Percentiles rank a stretch among this genome's conserved stretches.
Evolutionary conservation across 2,797 vertebrate genomes (phyloP).

Genomic region (Acanthurus leucopareius): DNA sequence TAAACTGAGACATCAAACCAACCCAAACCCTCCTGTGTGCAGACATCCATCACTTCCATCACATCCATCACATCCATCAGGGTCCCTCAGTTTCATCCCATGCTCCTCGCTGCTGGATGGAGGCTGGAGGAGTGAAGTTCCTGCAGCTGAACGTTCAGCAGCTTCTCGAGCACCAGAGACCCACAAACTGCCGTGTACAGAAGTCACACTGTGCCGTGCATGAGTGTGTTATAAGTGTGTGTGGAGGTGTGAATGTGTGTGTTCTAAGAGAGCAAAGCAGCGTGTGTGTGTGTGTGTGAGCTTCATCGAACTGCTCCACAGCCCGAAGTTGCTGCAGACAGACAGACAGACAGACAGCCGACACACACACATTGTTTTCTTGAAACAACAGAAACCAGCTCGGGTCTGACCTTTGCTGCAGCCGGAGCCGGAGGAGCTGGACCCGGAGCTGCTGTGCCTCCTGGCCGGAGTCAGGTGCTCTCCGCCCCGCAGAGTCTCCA

Average conservation of each 20-base stretch:
- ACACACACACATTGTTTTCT: background rate
- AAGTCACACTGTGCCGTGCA: no score
- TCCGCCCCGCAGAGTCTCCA: conserved; percentile 81
- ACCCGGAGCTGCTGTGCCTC: conserved; percentile 85
- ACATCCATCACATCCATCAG: background rate
- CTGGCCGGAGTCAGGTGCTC: conserved; percentile 78
- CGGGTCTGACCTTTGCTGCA: conserved; percentile 82
- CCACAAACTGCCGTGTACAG: no score
- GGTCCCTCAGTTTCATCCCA: background rate
- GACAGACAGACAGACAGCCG: conserved; percentile 23
- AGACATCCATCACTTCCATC: background rate
- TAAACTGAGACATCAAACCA: background rate
- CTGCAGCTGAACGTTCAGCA: background rate
- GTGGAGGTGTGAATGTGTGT: background rate
- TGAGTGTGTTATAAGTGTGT: background rate
- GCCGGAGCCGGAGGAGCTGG: conserved; percentile 74
- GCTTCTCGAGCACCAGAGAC: background rate
- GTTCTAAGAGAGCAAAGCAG: no score
- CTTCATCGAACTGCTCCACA: no score
- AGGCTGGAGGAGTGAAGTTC: background rate
- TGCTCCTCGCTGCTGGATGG: no score
- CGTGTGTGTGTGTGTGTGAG: background rate
- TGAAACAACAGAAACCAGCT: background rate
- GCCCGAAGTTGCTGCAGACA: conserved; percentile 25
- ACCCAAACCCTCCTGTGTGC: no score